A percentile compares a stretch with the other conserved stretches of the same genome.
phyloP scores from a whole-genome alignment of 2,113 vertebrate genomes.

The Motacilla tschutschensis region DNA sequence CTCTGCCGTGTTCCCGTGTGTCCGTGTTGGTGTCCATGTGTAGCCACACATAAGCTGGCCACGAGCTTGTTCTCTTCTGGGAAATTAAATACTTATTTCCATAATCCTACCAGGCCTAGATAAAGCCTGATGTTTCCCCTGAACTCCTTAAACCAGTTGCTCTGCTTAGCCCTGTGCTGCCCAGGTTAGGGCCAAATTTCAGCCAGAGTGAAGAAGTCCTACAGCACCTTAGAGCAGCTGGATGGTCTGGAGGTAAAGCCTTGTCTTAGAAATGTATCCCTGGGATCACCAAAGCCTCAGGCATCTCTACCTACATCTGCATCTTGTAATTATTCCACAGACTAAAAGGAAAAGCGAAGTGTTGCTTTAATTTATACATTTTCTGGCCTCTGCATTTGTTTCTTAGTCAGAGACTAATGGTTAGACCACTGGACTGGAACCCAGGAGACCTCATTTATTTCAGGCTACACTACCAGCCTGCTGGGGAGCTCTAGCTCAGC shows the following conservation, averaged over 20 bases:
- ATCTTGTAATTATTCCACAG: slow-evolving; percentile 34
- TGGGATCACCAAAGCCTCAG: slow-evolving; percentile 9
- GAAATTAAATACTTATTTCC: slow-evolving; percentile 20
- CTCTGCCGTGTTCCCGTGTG: accelerated
- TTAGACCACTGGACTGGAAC: slow-evolving; percentile 44
- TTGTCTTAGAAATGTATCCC: neutral
- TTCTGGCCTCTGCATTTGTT: slow-evolving; percentile 41
- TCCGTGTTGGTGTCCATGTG: accelerated
- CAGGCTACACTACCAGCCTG: slow-evolving; percentile 11
- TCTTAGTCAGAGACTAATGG: slow-evolving; percentile 58
- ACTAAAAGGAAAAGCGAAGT: neutral
- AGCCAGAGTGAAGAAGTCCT: neutral
- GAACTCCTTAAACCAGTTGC: neutral
- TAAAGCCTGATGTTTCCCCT: neutral
- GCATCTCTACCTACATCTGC: slow-evolving; percentile 9
- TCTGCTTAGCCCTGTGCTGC: neutral
- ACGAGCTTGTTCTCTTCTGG: neutral
- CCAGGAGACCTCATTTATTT: slow-evolving; percentile 60
- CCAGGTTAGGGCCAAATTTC: neutral
- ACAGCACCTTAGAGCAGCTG: neutral
- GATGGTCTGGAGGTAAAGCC: neutral
- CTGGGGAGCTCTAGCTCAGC: neutral
- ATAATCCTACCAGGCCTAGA: neutral
- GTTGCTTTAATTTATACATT: slow-evolving; percentile 37
- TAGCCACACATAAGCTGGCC: neutral